Conservation (phyloP, 2,888 invertebrate species). For the Meteorus colon region DNA sequence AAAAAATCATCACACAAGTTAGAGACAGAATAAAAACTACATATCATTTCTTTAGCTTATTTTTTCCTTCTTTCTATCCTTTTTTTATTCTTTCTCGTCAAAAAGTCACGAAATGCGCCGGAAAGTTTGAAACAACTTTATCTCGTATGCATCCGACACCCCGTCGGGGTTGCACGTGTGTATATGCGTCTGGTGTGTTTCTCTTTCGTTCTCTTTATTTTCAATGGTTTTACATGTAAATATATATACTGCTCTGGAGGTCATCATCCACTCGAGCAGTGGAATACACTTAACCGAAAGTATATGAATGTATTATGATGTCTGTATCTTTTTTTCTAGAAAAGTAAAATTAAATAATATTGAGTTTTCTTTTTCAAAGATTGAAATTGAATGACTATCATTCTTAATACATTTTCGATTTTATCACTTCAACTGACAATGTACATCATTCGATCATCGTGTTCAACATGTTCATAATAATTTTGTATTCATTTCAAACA, state of each 20-base stretch:
- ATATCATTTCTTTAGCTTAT: conserved; percentile 9
- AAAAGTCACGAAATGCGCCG: conserved; percentile 57
- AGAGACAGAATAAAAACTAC: conserved; percentile 31
- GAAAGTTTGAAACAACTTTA: conserved; percentile 62
- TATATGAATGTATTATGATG: too few relatives aligned
- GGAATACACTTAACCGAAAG: too few relatives aligned
- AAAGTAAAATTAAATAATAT: too few relatives aligned
- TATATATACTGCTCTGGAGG: not conserved
- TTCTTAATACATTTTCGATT: not conserved
- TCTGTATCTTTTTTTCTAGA: too few relatives aligned
- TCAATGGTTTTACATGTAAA: conserved; percentile 35
- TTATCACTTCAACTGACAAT: conserved; percentile 22
- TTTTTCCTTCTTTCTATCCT: conserved; percentile 15
- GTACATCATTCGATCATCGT: conserved; percentile 14
- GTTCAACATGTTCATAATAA: conserved; percentile 7
- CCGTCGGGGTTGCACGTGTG: conserved; percentile 54
- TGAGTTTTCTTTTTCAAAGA: too few relatives aligned
- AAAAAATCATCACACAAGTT: conserved; percentile 42
- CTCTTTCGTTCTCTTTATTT: conserved; percentile 30
- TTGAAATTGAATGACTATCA: too few relatives aligned
- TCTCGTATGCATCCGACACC: conserved; percentile 65
- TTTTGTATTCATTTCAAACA: not conserved
- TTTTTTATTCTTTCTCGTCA: conserved; percentile 45
- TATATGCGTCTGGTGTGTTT: conserved; percentile 14
- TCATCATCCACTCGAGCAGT: not conserved